Conservation (phyloP, 2,113 vertebrate genomes). For the Lanius collurio region DNA sequence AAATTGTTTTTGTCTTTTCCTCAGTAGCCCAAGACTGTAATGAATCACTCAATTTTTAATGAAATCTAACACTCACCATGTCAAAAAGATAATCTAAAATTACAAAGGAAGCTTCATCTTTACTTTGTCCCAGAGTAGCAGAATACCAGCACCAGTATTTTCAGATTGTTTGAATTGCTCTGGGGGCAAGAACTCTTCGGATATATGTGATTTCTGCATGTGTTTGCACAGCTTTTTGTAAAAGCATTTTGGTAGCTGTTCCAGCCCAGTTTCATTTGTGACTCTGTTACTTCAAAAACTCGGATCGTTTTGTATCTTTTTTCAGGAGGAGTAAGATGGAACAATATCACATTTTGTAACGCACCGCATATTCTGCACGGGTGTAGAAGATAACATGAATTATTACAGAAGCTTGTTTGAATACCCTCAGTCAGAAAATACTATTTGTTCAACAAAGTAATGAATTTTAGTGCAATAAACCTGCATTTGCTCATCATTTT, state of each 20-base stretch:
- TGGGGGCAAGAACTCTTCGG: background rate
- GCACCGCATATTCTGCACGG: background rate
- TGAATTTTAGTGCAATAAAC: background rate
- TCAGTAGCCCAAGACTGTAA: background rate
- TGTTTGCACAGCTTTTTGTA: background rate
- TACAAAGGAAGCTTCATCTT: background rate
- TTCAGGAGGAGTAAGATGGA: background rate
- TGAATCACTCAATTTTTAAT: background rate
- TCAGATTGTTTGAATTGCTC: background rate
- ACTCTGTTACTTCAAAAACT: background rate
- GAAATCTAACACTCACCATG: background rate
- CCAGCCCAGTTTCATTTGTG: background rate
- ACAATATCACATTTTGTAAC: background rate
- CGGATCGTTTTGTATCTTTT: background rate
- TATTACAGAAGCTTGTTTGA: background rate
- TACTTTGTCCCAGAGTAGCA: background rate
- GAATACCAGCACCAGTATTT: background rate
- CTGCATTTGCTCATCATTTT: background rate
- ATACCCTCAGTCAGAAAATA: background rate
- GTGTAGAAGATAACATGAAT: background rate
- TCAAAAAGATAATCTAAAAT: background rate
- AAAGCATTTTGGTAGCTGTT: background rate
- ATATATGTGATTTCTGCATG: background rate
- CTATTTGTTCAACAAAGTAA: background rate
- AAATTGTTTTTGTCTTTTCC: background rate